Conservation (phyloP, 2,888 invertebrate genomes). For the Trachelus troglodyta region DNA sequence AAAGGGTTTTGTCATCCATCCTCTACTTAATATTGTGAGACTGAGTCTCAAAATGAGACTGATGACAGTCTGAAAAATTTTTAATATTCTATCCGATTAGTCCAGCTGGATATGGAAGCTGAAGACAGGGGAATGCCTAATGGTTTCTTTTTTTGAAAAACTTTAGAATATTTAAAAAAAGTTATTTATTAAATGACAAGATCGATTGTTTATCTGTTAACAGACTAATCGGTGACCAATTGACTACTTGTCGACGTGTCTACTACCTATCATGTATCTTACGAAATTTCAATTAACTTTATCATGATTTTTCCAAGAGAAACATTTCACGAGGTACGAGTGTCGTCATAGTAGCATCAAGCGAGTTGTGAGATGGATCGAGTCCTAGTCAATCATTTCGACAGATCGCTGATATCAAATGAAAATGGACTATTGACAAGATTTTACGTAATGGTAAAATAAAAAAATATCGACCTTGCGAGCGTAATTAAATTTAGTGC, state of each 20-base stretch:
- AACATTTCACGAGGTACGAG: background rate
- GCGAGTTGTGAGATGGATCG: background rate
- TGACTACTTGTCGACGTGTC: background rate
- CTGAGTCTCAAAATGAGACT: too few relatives aligned
- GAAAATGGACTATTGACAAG: background rate
- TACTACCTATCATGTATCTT: background rate
- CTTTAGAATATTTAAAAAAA: too few relatives aligned
- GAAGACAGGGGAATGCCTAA: too few relatives aligned
- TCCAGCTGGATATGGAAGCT: background rate
- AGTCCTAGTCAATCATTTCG: background rate
- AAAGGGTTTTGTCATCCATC: background rate
- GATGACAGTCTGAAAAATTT: background rate
- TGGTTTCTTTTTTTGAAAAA: too few relatives aligned
- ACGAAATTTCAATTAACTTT: background rate
- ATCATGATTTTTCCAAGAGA: background rate
- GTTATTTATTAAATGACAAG: background rate
- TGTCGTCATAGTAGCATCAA: background rate
- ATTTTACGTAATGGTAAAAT: background rate
- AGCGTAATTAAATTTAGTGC: background rate
- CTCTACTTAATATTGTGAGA: background rate
- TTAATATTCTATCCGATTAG: background rate
- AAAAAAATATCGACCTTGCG: background rate
- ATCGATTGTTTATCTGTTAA: background rate
- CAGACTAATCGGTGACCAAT: background rate
- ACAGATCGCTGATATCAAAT: background rate